phyloP scores from a whole-genome alignment of 2,113 vertebrate species.

The Petrocephalus microphthalmus region DNA sequence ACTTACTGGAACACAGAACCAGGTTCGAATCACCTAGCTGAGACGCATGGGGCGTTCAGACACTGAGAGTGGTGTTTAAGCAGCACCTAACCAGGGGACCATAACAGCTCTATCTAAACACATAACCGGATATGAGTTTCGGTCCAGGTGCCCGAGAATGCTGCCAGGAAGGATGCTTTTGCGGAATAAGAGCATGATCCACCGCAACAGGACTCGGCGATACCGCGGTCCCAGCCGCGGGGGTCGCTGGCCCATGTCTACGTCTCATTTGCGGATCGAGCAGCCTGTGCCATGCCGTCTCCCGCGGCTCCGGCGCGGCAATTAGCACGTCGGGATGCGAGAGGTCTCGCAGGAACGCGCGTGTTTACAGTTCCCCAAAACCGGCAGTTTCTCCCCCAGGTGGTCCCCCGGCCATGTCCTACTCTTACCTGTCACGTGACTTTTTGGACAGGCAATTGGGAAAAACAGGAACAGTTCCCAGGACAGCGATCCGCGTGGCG shows the following conservation, averaged over 20 bases:
- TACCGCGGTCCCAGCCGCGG: background rate
- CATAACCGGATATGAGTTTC: background rate
- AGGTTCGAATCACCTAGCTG: background rate
- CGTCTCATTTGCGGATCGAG: slow-evolving; percentile 6
- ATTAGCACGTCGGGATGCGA: background rate
- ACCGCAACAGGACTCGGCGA: background rate
- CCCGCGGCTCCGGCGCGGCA: background rate
- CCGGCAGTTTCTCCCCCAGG: no score
- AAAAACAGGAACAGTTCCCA: background rate
- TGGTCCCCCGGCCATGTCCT: background rate
- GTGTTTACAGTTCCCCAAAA: background rate
- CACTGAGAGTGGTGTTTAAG: background rate
- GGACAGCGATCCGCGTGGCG: slow-evolving; percentile 41
- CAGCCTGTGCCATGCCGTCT: background rate
- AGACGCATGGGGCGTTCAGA: background rate
- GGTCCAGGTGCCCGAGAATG: background rate
- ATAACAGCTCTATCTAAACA: background rate
- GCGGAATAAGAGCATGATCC: background rate
- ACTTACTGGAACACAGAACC: background rate
- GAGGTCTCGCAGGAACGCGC: background rate
- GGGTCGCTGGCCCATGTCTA: background rate
- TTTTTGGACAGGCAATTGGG: background rate
- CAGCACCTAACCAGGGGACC: background rate
- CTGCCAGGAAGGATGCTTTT: background rate
- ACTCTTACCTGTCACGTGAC: background rate